Base-by-base conservation (phyloP, 2,797 vertebrate species). In the Tapera naevia region DNA sequence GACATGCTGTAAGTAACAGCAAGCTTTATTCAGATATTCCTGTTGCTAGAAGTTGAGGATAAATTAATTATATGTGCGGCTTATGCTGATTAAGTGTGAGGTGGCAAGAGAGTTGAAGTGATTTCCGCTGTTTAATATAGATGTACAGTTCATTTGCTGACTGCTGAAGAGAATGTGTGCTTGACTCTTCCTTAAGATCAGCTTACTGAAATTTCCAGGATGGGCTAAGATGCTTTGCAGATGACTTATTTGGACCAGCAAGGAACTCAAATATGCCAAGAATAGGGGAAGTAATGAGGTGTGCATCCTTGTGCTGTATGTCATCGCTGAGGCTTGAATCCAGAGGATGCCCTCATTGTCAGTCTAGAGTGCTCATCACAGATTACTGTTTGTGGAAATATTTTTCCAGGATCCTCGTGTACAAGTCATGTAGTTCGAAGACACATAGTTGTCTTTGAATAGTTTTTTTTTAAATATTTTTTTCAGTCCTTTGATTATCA, bases 71-170 rank as follows among this genome's bases (percentile, higher is more conserved):
- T 86, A 92, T 39, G 33, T 88, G 82, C 37, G 1, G 28, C 43
- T 94, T 88, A 89, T 12, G 54, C 62, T 92, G 86, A 86, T 94
- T 85, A 94, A 64, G 67, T 91, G 30, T 51, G 78, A 91, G 74
- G 74, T 88, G 43, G 57, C 88, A 58, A 65, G 86, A 95, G 66
- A 78, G 74, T 76, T 91, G 64, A 78, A 74, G 35, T 51, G 67
- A 85, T 91, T 88, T 82, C 76, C 2, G 3, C 43, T 60, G 64
- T 76, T 78, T 66, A 66, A 89, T 88, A 41, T 1, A 66, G 72
- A 86, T 21, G 35, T 33, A 28, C 56, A 86, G n/a, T 62, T 83
- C 50, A 33, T 50, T 79, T 85, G 67, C 70, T 35, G 51, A 41
- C 64, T 70, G 3, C 19, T 30, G 17, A 57, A 75, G n/a, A 71